Base-by-base conservation (phyloP, 2,888 invertebrate species). In the Catocala fraxini region DNA sequence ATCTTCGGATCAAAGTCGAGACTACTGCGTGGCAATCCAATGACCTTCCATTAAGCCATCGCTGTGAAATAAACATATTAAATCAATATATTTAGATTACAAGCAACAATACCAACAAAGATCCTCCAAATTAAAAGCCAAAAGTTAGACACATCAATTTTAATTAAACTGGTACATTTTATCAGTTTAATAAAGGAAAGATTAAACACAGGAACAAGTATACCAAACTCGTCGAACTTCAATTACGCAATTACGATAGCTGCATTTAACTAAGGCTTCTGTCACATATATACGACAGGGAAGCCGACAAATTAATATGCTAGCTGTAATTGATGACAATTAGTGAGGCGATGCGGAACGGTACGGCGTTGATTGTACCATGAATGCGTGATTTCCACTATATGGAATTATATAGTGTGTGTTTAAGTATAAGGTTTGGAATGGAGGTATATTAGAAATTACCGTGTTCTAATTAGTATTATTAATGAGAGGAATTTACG, bases 241-340 rank as follows among this genome's bases (percentile, higher is more conserved):
- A 60, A 68, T 75, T 61, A 70, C 61, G 25, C 11, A 51, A 51
- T 57, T 57, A 51, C 39, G 45, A 45, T 48, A 58, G 12, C 25
- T 49, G 15, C 51, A 56, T 60, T n/a, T 49, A 61, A 64, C 64
- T 68, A 65, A 73, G 57, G 62, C 33, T 60, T 39, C 61, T 59
- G 60, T 61, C 59, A 64, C 66, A 63, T 62, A 61, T 71, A 72
- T 74, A 67, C 59, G 68, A 51, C 12, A 67, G 61, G 63, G 70
- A 70, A 77, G 63, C 72, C 65, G 53, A 60, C 73, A 71, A 77
- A 83, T 83, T 83, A 83, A 83, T 82, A 81, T 77, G 74, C 75
- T 74, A 58, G 71, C 70, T 68, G 66, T 83, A 82, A 83, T 83
- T 83, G 80, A 78, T 78, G 79, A 74, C 82, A 81, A 82, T 83